Percentiles rank a stretch among this genome's conserved stretches.
Evolutionary conservation across 1,140 invertebrate species (phyloP).

Genomic region (Trichonephila clavipes): DNA sequence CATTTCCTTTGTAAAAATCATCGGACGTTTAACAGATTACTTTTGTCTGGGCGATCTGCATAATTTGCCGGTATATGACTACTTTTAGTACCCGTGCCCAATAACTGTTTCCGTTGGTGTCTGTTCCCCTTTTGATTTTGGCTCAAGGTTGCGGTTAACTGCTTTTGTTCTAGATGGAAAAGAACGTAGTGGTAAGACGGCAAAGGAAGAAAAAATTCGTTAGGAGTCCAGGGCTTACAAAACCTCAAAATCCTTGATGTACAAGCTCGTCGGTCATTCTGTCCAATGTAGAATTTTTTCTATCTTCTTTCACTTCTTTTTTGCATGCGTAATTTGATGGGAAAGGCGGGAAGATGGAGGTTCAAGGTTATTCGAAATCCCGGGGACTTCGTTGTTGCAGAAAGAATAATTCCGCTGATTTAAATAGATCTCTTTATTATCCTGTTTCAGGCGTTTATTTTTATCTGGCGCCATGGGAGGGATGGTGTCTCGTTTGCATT

Average conservation of each 20-base stretch:
- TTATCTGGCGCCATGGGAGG: constrained; percentile 70
- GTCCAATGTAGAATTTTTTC: not conserved
- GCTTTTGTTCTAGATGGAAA: constrained; percentile 5
- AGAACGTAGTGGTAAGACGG: not conserved
- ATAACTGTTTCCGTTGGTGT: constrained; percentile 4
- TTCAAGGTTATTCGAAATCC: constrained; percentile 49
- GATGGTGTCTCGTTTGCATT: constrained; percentile 66
- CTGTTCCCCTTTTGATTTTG: not conserved
- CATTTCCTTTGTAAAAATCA: no score
- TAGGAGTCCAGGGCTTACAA: not conserved
- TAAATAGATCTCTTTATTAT: constrained; percentile 73
- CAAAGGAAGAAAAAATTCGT: not conserved
- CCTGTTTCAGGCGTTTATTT: constrained; percentile 53
- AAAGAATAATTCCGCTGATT: constrained; percentile 65
- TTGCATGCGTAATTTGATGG: constrained; percentile 54
- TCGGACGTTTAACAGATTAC: no score
- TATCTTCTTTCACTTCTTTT: not conserved
- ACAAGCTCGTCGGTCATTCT: constrained; percentile 46
- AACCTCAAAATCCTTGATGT: constrained; percentile 47
- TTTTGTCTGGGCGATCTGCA: no score
- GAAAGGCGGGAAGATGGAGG: constrained; percentile 58
- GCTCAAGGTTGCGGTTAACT: constrained; percentile 36
- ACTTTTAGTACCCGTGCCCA: not conserved
- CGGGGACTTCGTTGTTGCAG: not conserved
- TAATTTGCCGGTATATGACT: not conserved